A percentile compares a stretch with the other conserved stretches of the same genome.
These are phyloP conservation scores for Cichlasoma orientale DNA, from an alignment of 2,797 vertebrate genomes.

Conservation along the genomic window DNA sequence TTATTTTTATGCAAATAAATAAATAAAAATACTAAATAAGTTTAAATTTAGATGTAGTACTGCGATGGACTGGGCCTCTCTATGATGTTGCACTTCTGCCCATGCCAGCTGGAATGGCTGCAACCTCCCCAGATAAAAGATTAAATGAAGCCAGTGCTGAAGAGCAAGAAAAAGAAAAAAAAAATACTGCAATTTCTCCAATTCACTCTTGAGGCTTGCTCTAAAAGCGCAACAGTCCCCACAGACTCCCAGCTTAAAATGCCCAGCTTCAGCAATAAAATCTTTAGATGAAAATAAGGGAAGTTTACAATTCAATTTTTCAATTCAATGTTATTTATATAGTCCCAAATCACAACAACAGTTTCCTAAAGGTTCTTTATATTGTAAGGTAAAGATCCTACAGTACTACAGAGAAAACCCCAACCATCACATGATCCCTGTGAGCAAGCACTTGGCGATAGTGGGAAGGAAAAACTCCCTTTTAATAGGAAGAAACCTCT, in stretches of 20 bases:
- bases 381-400: too few relatives aligned
- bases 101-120: constrained; percentile 1
- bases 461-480: neutral
- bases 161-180: neutral
- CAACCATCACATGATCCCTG: neutral
- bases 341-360: neutral
- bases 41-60: neutral
- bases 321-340: neutral
- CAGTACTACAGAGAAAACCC: too few relatives aligned
- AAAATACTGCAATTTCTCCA: neutral
- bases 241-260: neutral
- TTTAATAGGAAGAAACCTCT: neutral
- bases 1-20: neutral
- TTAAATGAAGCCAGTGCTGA: neutral
- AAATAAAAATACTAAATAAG: neutral
- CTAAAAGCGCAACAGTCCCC: neutral
- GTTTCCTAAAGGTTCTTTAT: neutral
- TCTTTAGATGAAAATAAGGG: neutral
- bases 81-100: neutral
- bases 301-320: neutral
- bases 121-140: neutral
- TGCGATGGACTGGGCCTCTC: neutral
- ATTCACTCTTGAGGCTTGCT: neutral
- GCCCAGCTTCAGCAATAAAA: neutral
- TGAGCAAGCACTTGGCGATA: neutral